These are phyloP conservation scores for Orius insidiosus DNA, from an alignment of 1,140 invertebrate genomes.

Conservation along the genomic window DNA sequence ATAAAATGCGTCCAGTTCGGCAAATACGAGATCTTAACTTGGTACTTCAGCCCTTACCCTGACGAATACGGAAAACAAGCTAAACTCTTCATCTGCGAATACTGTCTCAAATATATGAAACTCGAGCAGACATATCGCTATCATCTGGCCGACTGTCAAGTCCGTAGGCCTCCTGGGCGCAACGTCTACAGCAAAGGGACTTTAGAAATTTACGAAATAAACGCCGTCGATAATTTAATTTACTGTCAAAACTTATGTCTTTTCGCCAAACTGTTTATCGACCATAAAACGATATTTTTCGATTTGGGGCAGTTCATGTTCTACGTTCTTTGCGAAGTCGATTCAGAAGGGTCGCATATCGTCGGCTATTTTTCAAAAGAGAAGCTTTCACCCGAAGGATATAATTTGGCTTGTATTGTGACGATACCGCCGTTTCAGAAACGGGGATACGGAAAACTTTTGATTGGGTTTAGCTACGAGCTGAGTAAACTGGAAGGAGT, in stretches of 20 bases:
- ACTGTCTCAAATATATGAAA: conserved; percentile 93
- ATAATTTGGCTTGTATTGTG: conserved; percentile 96
- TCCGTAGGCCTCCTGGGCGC: conserved; percentile 69
- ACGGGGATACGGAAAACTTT: conserved; percentile 94
- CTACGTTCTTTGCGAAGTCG: conserved; percentile 89
- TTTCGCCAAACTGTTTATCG: conserved; percentile 87
- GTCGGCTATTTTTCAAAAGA: conserved; percentile 99
- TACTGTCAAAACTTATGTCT: conserved; percentile 95
- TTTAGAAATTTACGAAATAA: conserved; percentile 76
- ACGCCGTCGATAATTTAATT: conserved; percentile 78
- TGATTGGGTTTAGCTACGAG: conserved; percentile 91
- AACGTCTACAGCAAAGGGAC: conserved; percentile 89
- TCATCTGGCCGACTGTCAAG: conserved; percentile 66
- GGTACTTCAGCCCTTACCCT: conserved; percentile 98
- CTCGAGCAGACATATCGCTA: conserved; percentile 78
- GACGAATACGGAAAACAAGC: conserved; percentile 91
- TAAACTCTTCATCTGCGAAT: conserved; percentile 95
- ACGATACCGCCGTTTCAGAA: conserved; percentile 93
- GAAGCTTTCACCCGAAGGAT: conserved; percentile 92
- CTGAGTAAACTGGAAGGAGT: conserved; percentile 78
- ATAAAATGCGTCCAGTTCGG: conserved; percentile 95
- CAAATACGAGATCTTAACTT: conserved; percentile 92
- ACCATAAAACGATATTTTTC: conserved; percentile 95
- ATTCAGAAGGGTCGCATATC: conserved; percentile 83
- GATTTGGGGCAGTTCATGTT: conserved; percentile 96